Evolutionary conservation across 2,888 invertebrate species (phyloP).

Genomic region (Hydropsyche betteni): DNA sequence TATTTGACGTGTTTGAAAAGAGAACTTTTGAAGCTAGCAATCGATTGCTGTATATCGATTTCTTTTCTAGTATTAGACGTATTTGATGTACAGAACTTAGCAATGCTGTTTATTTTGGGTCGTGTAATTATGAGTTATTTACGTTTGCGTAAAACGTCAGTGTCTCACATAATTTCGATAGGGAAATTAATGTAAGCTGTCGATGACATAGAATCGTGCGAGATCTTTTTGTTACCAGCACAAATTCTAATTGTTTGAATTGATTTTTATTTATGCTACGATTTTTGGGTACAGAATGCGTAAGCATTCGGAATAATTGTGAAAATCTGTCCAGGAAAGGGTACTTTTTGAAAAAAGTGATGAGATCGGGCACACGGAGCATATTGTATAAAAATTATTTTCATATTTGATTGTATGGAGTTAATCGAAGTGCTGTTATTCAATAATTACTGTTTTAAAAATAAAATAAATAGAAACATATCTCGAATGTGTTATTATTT

Average conservation of each 20-base stretch:
- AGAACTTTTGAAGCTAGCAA: too few species aligned
- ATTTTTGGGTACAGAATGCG: not conserved
- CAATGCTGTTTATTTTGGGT: too few species aligned
- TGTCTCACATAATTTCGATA: too few species aligned
- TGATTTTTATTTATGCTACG: not conserved
- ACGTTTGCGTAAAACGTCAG: too few species aligned
- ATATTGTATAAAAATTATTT: constrained; percentile 5
- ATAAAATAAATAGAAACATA: constrained; percentile 17
- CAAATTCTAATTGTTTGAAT: not conserved
- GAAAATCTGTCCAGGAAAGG: constrained; percentile 12
- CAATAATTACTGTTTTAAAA: constrained; percentile 1
- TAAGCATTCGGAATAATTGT: not conserved
- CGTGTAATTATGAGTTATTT: too few species aligned
- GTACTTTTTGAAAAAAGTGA: not conserved
- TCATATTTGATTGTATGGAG: constrained; percentile 21
- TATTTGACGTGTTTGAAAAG: too few species aligned
- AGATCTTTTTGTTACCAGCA: too few species aligned
- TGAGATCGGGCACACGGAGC: not conserved
- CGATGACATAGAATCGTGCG: too few species aligned
- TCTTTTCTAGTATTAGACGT: too few species aligned
- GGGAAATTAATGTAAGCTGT: too few species aligned
- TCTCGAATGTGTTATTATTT: not conserved
- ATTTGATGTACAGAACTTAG: too few species aligned
- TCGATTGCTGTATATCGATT: too few species aligned
- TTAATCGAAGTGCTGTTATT: constrained; percentile 23